phyloP scores from a whole-genome alignment of 2,113 vertebrate species.

The Miniopterus natalensis region DNA sequence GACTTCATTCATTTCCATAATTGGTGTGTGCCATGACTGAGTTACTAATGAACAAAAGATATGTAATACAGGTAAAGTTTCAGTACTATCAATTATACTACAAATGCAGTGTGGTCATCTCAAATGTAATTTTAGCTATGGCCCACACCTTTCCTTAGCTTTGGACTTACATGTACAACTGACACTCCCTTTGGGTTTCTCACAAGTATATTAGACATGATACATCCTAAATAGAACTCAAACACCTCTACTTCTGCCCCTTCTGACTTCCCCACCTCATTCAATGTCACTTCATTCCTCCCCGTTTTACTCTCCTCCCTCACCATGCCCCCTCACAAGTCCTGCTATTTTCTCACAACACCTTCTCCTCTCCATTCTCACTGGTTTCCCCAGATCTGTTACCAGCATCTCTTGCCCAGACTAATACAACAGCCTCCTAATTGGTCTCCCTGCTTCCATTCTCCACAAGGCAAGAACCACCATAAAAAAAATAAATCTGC shows the following conservation, averaged over 20 bases:
- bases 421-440: background rate
- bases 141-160: background rate
- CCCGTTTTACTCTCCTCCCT: background rate
- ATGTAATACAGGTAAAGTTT: background rate
- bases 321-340: background rate
- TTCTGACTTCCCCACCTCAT: background rate
- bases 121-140: background rate
- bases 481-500: background rate
- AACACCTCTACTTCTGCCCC: background rate
- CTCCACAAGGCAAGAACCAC: background rate
- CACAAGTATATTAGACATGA: background rate
- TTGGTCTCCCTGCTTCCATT: background rate
- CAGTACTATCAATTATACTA: background rate
- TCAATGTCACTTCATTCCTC: background rate
- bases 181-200: background rate
- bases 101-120: background rate
- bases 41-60: background rate
- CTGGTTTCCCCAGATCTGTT: background rate
- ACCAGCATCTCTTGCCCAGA: background rate
- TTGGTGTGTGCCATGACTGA: background rate
- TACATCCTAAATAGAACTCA: background rate
- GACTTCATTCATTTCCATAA: background rate
- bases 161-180: background rate
- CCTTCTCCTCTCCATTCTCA: background rate
- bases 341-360: background rate